Base-by-base conservation (phyloP, 2,888 invertebrate genomes). In the Amorpha juglandis region DNA sequence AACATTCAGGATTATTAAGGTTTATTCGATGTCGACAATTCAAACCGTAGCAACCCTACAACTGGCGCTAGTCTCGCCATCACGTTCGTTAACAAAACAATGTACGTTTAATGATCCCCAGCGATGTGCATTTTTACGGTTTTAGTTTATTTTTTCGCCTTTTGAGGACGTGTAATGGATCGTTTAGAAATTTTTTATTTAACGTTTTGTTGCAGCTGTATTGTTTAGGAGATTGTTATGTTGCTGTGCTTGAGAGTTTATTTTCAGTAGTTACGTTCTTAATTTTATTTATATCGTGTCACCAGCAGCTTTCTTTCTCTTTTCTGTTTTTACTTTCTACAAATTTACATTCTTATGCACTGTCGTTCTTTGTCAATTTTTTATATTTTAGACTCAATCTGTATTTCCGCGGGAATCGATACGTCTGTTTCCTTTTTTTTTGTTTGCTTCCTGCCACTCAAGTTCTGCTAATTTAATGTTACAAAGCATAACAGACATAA, bases 51-150 rank as follows among this genome's bases (percentile, higher is more conserved):
- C 19, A 50, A 19, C 50, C 50, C 50, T 50, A 19, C 33, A 38
- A 42, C 19, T 63, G 67, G 63, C 55, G 50, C 50, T 50, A 42
- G 69, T 42, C 51, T 16, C 11, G 62, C 19, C 58, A 35, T 38
- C 48, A 62, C 67, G 67, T 64, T 65, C 65, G 63, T 63, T 68
- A 67, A 67, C 55, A 67, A 68, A 50, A 65, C 68, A 73, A 71
- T 77, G 72, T 58, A 42, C 38, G 58, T 38, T 58, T 42, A 58
- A 58, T 58, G 58, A 58, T 58, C 58, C 45, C 27, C 58, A 48
- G 58, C 65, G 66, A 69, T 50, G 63, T 14, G 63, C 73, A 64
- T 68, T 67, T 27, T 45, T 58, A 19, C 19, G 38, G 58, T 19
- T 58, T 42, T 35, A 6, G 12, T 1, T 58, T 19, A 19, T 58